Base-by-base conservation (phyloP, 2,888 invertebrate genomes). In the Argyresthia albistria region DNA sequence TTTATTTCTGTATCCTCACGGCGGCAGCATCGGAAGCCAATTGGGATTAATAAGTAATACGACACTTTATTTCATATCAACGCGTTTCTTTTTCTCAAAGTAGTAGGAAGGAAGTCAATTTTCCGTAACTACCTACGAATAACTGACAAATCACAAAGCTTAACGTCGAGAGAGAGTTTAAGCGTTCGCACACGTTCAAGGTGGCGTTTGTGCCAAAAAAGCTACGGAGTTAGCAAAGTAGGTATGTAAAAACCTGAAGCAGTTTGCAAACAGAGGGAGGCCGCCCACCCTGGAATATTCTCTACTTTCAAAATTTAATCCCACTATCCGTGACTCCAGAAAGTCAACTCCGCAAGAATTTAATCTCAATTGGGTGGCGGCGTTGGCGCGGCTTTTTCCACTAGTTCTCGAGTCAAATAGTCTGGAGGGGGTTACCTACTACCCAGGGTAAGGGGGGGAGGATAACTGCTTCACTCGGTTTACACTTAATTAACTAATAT, bases 401-500 rank as follows among this genome's bases (percentile, higher is more conserved):
- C 66, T 65, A 50, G 55, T 63, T 66, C 64, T 63, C 63, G 65
- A 73, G 64, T 69, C 65, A 67, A 70, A 65, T 62, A 65, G 57
- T 25, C 57, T 57, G 57, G 51, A 4, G 14, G 12, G 46, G 53
- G 51, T 15, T 9, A 51, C 12, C 6, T 4, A 14, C 10, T 9
- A 39, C 46, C n/a, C 25, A 25, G 25, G 46, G 46, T 9, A n/a
- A n/a, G 35, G 62, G 57, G 63, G 58, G 54, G 55, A 55, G 54
- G 66, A 62, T 65, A 66, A 65, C 68, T 63, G 65, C 64, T 61
- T 61, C 67, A 59, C 65, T 66, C 65, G 69, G 80, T 81, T 80
- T 79, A 72, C 81, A 79, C 75, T 81, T 87, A 86, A 87, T 87
- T 87, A 84, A 81, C 79, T 81, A 80, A 83, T 86, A 87, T 84